Conservation (phyloP, 2,113 vertebrate species). For the Nipponia nippon region DNA sequence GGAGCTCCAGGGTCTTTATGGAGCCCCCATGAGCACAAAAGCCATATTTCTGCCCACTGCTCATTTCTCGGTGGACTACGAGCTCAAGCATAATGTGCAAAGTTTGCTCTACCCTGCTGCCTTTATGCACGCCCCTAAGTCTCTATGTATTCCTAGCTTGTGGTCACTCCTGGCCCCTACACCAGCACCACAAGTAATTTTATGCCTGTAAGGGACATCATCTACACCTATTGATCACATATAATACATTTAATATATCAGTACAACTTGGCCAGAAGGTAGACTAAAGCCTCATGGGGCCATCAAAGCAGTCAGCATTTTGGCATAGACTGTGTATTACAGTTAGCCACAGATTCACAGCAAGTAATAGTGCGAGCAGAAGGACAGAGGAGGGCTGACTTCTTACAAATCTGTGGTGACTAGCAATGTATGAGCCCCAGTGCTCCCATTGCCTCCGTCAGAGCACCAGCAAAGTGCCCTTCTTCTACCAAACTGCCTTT, state of each 20-base stretch:
- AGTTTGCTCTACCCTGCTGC: not conserved
- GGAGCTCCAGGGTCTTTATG: not conserved
- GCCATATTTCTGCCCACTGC: no score
- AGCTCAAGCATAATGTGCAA: not conserved
- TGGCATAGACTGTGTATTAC: not conserved
- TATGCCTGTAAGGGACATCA: not conserved
- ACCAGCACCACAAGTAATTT: not conserved
- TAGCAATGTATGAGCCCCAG: not conserved
- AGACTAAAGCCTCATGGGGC: not conserved
- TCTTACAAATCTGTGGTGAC: not conserved
- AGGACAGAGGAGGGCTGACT: not conserved
- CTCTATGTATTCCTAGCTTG: not conserved
- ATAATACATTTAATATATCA: not conserved
- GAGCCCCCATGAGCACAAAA: not conserved
- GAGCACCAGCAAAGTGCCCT: not conserved
- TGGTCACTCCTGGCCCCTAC: not conserved
- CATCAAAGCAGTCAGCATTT: not conserved
- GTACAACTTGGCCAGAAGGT: not conserved
- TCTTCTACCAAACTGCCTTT: not conserved
- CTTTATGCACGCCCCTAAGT: not conserved
- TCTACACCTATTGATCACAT: not conserved
- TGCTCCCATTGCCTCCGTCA: fast-evolving
- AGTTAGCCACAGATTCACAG: not conserved
- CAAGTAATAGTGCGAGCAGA: not conserved
- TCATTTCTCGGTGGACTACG: not conserved